Base-by-base conservation (phyloP, 2,888 invertebrate species). In the Eucera pruinosa region DNA sequence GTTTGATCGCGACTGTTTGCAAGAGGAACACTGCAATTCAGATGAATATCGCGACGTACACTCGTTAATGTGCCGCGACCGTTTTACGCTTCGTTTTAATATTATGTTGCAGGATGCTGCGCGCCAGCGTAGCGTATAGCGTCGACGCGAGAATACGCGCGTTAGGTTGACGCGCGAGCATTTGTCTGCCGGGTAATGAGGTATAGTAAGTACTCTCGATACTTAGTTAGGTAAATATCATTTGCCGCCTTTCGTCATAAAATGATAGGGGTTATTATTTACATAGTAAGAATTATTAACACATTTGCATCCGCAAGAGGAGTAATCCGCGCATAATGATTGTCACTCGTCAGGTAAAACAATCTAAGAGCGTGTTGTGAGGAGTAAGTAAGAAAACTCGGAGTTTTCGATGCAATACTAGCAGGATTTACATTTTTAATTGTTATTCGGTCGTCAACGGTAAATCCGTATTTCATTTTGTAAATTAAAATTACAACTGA, bases 31-130 rank as follows among this genome's bases (percentile, higher is more conserved):
- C 18, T 27, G 67, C 67, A 70, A 55, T 70, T 70, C 55, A 64
- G 70, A 55, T 55, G 47, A 11, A 33, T 47, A 55, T 48, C 55
- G 39, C 45, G 65, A 47, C 39, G 55, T 2, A 20, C n/a, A 30
- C 30, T 70, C 54, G 30, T 70, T 65, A 65, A 65, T 39, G 30
- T 36, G 20, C 18, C 45, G 39, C 43, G 36, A 68, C 61, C 60
- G n/a, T 61, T 68, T 54, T 27, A 65, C 55, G 47, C 27, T 13
- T 23, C 36, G 25, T 43, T 62, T 54, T 69, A 62, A 61, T 68
- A 61, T 68, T 33, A 33, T 15, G 33, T 13, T 23, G n/a, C 23
- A 7, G 36, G 43, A 18, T 2, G 36, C 7, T 6, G 23, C 33
- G 33, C 30, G 27, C 15, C 7, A 6, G 50, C 36, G 36, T 11